These are phyloP conservation scores for Okapia johnstoni DNA, from an alignment of 2,113 vertebrate genomes.

Conservation along the genomic window DNA sequence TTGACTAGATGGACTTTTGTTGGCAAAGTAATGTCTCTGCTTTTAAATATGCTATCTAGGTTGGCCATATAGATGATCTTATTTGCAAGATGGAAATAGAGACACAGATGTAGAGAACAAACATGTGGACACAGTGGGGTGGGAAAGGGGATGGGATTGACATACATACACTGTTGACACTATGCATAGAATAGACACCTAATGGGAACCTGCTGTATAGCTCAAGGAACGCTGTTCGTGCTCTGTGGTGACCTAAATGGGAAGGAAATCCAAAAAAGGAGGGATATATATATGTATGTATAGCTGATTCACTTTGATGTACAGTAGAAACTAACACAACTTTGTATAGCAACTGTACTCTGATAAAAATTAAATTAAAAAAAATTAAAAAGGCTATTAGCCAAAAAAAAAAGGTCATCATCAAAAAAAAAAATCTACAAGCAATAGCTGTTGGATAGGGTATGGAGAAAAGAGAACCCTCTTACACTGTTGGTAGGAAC, in stretches of 20 bases:
- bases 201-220: not conserved
- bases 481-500: not conserved
- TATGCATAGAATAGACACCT: not conserved
- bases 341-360: not conserved
- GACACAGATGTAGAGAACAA: rapidly evolving
- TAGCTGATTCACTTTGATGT: not conserved
- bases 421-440: not conserved
- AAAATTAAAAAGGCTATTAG: not conserved
- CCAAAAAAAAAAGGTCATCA: not conserved
- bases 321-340: not conserved
- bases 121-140: not conserved
- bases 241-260: not conserved
- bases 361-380: not conserved
- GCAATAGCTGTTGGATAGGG: not conserved
- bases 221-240: not conserved
- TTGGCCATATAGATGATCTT: not conserved
- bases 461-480: not conserved
- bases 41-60: too few relatives aligned
- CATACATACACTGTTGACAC: not conserved
- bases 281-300: not conserved
- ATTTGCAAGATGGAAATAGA: not conserved
- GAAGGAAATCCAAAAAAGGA: not conserved
- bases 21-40: too few relatives aligned
- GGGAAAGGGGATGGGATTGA: not conserved
- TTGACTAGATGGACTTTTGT: too few relatives aligned